Percentiles rank a stretch among this genome's conserved stretches.
These are phyloP conservation scores for Dicranocentrus wangi DNA, from an alignment of 2,888 invertebrate genomes.

Conservation along the genomic window DNA sequence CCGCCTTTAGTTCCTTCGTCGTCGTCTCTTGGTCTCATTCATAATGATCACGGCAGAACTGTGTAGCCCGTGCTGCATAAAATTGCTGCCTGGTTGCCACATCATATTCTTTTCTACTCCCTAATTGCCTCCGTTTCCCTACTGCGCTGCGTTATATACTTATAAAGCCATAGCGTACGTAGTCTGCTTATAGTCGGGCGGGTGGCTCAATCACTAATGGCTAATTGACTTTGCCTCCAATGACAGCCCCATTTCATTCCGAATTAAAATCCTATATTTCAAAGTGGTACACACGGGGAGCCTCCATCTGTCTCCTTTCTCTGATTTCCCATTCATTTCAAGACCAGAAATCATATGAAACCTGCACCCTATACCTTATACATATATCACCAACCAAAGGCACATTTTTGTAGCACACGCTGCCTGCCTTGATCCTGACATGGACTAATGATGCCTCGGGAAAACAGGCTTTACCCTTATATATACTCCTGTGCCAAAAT, in stretches of 20 bases:
- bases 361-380: too few relatives aligned
- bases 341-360: background rate
- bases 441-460: slow-evolving; percentile 22
- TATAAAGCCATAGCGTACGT: background rate
- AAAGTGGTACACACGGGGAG: slow-evolving; percentile 27
- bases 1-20: slow-evolving; percentile 17
- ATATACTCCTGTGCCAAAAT: slow-evolving; percentile 9
- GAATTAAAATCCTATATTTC: slow-evolving; percentile 61
- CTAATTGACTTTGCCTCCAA: slow-evolving; percentile 54
- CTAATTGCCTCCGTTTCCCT: slow-evolving; percentile 1
- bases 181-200: background rate
- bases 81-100: background rate
- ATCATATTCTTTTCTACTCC: background rate
- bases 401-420: too few relatives aligned
- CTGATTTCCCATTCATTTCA: slow-evolving; percentile 34
- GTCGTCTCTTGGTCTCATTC: too few relatives aligned
- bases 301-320: slow-evolving; percentile 52
- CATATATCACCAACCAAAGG: too few relatives aligned
- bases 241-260: slow-evolving; percentile 60
- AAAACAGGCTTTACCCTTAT: too few relatives aligned
- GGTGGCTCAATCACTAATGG: slow-evolving; percentile 47
- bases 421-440: slow-evolving; percentile 18
- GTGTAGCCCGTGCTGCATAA: slow-evolving; percentile 18
- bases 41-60: slow-evolving; percentile 46
- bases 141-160: background rate